phyloP scores from a whole-genome alignment of 1,140 invertebrate species.

The Diachasmimorpha longicaudata region DNA sequence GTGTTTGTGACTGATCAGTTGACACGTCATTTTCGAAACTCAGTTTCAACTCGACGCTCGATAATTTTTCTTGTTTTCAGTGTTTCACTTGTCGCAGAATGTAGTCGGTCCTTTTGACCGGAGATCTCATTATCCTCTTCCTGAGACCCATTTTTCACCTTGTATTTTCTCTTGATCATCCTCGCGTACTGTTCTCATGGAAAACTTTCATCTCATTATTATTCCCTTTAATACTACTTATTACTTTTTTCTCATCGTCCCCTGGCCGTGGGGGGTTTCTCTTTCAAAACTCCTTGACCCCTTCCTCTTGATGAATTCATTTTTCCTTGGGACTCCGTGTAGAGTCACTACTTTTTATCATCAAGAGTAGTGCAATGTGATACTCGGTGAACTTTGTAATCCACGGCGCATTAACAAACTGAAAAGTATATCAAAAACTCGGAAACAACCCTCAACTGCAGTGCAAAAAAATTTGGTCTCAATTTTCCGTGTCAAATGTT shows the following conservation, averaged over 20 bases:
- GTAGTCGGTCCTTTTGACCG: neutral
- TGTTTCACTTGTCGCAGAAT: neutral
- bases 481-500: too few relatives aligned
- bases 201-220: constrained; percentile 1
- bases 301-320: neutral
- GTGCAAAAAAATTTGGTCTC: too few relatives aligned
- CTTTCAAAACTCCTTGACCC: neutral
- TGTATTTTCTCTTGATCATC: neutral
- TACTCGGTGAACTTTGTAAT: neutral
- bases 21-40: neutral
- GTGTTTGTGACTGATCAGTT: too few relatives aligned
- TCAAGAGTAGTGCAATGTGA: neutral
- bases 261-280: neutral
- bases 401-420: neutral
- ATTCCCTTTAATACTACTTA: neutral
- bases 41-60: neutral
- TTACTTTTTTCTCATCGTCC: neutral
- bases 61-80: neutral
- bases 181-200: neutral
- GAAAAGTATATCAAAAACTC: neutral
- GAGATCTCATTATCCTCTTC: neutral
- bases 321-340: neutral
- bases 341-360: neutral
- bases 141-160: neutral
- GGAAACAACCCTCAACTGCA: too few relatives aligned